phyloP scores from a whole-genome alignment of 2,113 vertebrate genomes.

The Semnornis frantzii region DNA sequence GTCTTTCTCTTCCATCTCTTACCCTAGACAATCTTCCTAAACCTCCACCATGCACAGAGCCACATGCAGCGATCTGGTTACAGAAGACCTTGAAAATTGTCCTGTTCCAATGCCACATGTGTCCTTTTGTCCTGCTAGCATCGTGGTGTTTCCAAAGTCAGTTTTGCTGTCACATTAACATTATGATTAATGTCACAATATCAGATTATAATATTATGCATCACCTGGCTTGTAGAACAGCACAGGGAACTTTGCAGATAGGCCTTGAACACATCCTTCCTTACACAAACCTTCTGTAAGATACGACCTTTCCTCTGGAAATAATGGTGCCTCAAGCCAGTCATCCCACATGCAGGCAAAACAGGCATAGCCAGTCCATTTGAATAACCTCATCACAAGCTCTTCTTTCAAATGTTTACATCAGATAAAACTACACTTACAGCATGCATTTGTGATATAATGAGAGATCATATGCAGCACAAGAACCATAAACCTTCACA shows the following conservation, averaged over 20 bases:
- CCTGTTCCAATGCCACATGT: rapidly evolving
- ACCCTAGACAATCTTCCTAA: background rate
- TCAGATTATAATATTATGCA: background rate
- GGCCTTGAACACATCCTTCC: background rate
- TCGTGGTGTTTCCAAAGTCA: background rate
- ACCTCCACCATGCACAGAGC: background rate
- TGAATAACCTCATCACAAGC: background rate
- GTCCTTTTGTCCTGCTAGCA: background rate
- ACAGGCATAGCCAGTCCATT: slow-evolving; percentile 31
- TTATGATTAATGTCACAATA: background rate
- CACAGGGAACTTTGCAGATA: background rate
- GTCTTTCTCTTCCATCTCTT: background rate
- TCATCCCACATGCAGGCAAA: background rate
- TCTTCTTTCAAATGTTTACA: background rate
- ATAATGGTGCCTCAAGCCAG: background rate
- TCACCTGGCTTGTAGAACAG: background rate
- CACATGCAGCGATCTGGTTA: rapidly evolving
- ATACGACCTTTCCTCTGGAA: slow-evolving; percentile 42
- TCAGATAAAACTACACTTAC: background rate
- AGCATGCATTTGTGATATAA: background rate
- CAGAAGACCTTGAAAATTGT: background rate
- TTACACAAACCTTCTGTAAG: background rate
- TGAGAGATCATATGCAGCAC: background rate
- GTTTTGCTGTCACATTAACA: background rate
- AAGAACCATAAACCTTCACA: background rate